Percentiles rank a stretch among this genome's conserved stretches.
These are phyloP conservation scores for Ommatoiulus sabulosus DNA, from an alignment of 2,888 invertebrate species.

Conservation along the genomic window DNA sequence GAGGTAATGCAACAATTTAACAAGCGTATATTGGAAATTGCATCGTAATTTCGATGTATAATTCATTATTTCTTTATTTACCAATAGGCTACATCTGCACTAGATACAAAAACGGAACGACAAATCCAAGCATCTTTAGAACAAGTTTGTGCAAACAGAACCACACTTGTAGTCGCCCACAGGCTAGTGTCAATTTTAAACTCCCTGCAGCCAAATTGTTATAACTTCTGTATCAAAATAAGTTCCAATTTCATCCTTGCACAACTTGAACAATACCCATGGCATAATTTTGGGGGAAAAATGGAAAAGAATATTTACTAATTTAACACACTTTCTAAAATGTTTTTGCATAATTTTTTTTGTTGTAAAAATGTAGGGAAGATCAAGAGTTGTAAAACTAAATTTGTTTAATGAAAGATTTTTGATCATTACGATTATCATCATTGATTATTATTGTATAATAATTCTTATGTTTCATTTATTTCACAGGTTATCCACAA, in stretches of 20 bases:
- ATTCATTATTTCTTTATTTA: neutral
- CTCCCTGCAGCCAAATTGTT: no score
- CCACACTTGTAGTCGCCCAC: slow-evolving; percentile 95
- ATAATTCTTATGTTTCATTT: neutral
- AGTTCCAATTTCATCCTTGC: no score
- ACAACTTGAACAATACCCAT: no score
- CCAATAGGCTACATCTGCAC: slow-evolving; percentile 80
- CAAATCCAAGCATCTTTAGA: slow-evolving; percentile 85
- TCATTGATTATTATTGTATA: neutral
- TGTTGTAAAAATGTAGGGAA: neutral
- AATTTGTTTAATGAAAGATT: neutral
- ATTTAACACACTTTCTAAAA: neutral
- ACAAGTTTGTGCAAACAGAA: slow-evolving; percentile 84
- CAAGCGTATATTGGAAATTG: no score
- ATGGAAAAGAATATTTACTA: neutral
- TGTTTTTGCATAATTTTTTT: neutral
- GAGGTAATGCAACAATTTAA: slow-evolving; percentile 73
- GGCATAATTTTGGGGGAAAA: neutral
- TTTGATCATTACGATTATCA: neutral
- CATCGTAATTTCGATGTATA: no score
- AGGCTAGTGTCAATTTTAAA: slow-evolving; percentile 64
- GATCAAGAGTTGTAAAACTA: no score
- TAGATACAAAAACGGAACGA: slow-evolving; percentile 95
- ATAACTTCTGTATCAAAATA: no score
- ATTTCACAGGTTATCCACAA: slow-evolving; percentile 81